A percentile compares a stretch with the other conserved stretches of the same genome.
Evolutionary conservation across 2,113 vertebrate species (phyloP).

Genomic region (Vidua chalybeata): DNA sequence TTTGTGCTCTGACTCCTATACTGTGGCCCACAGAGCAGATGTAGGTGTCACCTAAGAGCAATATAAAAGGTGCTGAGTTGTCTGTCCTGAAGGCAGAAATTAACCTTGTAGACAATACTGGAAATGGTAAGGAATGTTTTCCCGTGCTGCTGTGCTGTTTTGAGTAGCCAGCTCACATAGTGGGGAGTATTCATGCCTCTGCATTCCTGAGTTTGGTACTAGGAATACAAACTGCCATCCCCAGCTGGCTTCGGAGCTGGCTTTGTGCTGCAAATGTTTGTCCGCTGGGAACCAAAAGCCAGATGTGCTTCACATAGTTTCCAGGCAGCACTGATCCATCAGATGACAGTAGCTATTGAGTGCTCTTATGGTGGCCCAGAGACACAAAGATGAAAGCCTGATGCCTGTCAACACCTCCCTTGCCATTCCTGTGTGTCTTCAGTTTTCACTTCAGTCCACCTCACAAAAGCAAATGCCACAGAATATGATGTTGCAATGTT

Average conservation of each 20-base stretch:
- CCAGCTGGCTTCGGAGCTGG: neutral
- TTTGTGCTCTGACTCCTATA: neutral
- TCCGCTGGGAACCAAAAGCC: neutral
- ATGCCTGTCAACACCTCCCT: conserved; percentile 42
- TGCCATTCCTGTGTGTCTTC: conserved; percentile 27
- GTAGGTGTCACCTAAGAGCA: neutral
- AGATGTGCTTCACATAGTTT: conserved; percentile 59
- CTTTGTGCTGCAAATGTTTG: conserved; percentile 31
- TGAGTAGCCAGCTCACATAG: neutral
- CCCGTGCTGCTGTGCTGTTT: neutral
- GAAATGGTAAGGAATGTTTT: neutral
- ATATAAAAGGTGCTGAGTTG: neutral
- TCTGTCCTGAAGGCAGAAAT: neutral
- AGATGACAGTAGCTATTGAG: conserved; percentile 62
- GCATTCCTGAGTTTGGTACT: conserved; percentile 15
- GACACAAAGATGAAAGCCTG: conserved; percentile 49
- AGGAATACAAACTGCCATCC: conserved; percentile 27
- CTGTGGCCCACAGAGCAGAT: neutral
- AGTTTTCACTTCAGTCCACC: conserved; percentile 16
- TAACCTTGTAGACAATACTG: neutral
- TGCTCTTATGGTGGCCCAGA: conserved; percentile 48
- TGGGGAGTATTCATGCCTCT: neutral
- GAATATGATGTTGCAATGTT: neutral
- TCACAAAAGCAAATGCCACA: conserved; percentile 34
- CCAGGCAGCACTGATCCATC: conserved; percentile 49